Base-by-base conservation (phyloP, 2,888 invertebrate species). In the Drosophila acutilabella region DNA sequence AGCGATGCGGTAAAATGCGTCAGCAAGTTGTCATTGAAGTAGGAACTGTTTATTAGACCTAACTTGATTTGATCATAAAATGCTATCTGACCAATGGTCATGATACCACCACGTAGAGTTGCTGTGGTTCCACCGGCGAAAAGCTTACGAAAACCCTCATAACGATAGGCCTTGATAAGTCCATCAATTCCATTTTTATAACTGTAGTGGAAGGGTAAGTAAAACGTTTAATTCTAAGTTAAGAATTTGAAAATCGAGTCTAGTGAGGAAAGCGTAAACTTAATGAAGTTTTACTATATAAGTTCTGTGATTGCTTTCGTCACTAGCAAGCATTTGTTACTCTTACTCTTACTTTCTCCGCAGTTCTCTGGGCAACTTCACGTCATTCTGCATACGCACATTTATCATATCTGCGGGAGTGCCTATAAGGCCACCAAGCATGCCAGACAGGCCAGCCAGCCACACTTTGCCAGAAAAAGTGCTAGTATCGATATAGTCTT, bases 371-470 rank as follows among this genome's bases (percentile, higher is more conserved):
- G 97, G 95, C 53, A 99, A 93, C 93, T 99, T 99, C 23, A 98
- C 95, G 93, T 99, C 99, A 93, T 99, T 99, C 93, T 99, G 99
- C 99, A 99, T 99, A 85, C 99, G 94, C 7, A 99, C 99, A 93
- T 99, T 99, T 57, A 99, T 96, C 93, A 99, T 94, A 93, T 99
- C 99, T n/a, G 97, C 98, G 2, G 99, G 99, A 30, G 98, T 97
- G 0, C 98, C 98, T 4, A 99, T 95, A 88, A 98, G 94, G 7
- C 99, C 99, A 57, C 98, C 98, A 96, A 2, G 99, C n/a, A 52
- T 7, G 2, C 68, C 70, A 4, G 58, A 36, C 13, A 66, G 1
- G 2, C 62, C 66, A 10, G 71, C 71, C 13, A 71, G 14, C 3
- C 30, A 16, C 10, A 64, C 33, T 83, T 93, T 93, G 71, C 95